Evolutionary conservation across 2,113 vertebrate genomes (phyloP), one percentile per base, ranked within the genome.

Genomic region (Otis tarda): DNA sequence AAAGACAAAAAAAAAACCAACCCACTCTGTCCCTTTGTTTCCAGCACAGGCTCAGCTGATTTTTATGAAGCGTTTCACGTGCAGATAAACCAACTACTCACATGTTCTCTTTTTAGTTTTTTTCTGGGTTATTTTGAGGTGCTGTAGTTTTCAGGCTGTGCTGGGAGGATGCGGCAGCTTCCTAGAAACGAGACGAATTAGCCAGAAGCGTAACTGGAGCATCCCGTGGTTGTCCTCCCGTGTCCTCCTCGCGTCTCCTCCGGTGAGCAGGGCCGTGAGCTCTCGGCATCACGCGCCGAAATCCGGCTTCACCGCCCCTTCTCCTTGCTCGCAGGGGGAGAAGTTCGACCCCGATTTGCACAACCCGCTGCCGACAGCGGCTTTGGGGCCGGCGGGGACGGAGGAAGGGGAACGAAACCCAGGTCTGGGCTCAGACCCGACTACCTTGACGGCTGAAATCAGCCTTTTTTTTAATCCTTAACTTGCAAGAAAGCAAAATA

Each of bases 1-100:
- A 84, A n/a, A 93, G 82, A 50, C 35, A 87, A 41, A 79, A 59
- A 7, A 61, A 41, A 41, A 41, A 39, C 39, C 39, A 5, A 5
- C 17, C 14, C n/a, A 17, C 24, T 31, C 12, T 2, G 6, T 77
- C 89, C 75, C 79, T 95, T 96, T 95, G 94, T 95, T 94, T 88
- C 37, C 69, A 39, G 41, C 28, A 16, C 3, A 3, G 61, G 86
- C 79, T 94, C 89, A 90, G 91, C 86, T 94, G 93, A 57, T 80
- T 94, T 94, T 88, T 55, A 21, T 12, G 12, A 17, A 0, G 43
- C 4, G 9, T 67, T 93, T 31, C 1, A 0, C 83, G 79, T 24
- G 43, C 60, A 20, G 65, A 83, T 55, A 71, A 83, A 71, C 47
- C 2, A 1, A 37, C 69, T 67, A 0, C 82, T 88, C 3, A 0